Conservation (phyloP, 2,113 vertebrate species). For the Ochotona princeps region DNA sequence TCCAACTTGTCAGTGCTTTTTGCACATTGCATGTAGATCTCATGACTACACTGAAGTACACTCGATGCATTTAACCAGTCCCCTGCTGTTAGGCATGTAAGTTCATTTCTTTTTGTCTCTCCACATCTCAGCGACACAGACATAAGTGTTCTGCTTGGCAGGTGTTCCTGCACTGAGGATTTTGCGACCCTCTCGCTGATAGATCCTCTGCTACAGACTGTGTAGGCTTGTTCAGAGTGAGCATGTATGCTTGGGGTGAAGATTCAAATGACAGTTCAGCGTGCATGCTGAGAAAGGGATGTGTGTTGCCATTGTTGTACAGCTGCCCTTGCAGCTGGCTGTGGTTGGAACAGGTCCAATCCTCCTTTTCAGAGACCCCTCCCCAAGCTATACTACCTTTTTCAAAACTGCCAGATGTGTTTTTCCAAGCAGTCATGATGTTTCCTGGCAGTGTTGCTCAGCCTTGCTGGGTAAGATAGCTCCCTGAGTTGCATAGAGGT, state of each 20-base stretch:
- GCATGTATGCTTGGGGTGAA: accelerated
- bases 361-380: not conserved
- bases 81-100: not conserved
- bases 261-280: not conserved
- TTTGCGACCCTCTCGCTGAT: too few relatives aligned
- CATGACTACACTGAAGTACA: accelerated
- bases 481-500: not conserved
- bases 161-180: not conserved
- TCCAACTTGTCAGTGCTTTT: not conserved
- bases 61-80: not conserved
- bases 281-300: not conserved
- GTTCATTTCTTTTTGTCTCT: not conserved
- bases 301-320: accelerated
- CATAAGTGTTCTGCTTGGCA: not conserved
- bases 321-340: not conserved
- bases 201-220: accelerated
- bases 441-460: not conserved
- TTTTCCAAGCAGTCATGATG: not conserved
- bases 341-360: not conserved
- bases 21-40: not conserved
- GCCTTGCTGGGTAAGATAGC: not conserved
- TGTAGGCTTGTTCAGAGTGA: not conserved
- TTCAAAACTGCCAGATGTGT: not conserved
- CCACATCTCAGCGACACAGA: not conserved
- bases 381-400: not conserved